Evolutionary conservation across 1,140 invertebrate genomes (phyloP).

Genomic region (Cephus cinctus): DNA sequence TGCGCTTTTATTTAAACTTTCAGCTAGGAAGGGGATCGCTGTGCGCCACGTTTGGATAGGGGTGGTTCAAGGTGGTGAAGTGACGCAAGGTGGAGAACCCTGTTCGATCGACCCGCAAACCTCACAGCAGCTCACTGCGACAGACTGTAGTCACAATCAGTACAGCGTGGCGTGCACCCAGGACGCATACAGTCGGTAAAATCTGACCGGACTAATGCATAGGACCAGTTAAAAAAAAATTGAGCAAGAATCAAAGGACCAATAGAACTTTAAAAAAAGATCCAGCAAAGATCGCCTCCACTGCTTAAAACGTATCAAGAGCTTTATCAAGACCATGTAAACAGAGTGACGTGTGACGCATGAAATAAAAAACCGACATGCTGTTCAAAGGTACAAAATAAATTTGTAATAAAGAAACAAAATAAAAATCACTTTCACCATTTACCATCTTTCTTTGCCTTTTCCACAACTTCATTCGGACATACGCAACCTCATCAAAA

Average conservation of each 20-base stretch:
- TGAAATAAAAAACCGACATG: conserved; percentile 15
- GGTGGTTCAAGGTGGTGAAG: conserved; percentile 15
- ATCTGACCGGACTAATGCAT: too few relatives aligned
- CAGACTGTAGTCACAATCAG: conserved; percentile 41
- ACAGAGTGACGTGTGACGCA: conserved; percentile 6
- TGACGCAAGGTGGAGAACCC: conserved; percentile 28
- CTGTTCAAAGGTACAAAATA: conserved; percentile 26
- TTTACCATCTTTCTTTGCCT: background rate
- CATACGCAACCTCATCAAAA: background rate
- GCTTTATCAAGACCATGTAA: background rate
- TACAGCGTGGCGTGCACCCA: conserved; percentile 26
- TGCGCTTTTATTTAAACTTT: conserved; percentile 21
- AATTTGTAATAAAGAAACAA: conserved; percentile 14
- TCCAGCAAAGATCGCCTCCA: background rate
- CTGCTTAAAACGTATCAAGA: background rate
- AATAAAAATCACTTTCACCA: background rate
- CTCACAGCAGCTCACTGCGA: conserved; percentile 43
- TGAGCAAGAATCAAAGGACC: conserved; percentile 9
- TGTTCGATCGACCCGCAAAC: conserved; percentile 52
- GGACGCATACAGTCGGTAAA: conserved; percentile 14
- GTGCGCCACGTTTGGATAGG: conserved; percentile 18
- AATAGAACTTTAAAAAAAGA: background rate
- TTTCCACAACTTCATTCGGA: background rate
- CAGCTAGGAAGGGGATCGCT: conserved; percentile 21
- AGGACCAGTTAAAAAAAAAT: conserved; percentile 19